Evolutionary conservation across 1,140 invertebrate genomes (phyloP).

Genomic region (Periplaneta americana): DNA sequence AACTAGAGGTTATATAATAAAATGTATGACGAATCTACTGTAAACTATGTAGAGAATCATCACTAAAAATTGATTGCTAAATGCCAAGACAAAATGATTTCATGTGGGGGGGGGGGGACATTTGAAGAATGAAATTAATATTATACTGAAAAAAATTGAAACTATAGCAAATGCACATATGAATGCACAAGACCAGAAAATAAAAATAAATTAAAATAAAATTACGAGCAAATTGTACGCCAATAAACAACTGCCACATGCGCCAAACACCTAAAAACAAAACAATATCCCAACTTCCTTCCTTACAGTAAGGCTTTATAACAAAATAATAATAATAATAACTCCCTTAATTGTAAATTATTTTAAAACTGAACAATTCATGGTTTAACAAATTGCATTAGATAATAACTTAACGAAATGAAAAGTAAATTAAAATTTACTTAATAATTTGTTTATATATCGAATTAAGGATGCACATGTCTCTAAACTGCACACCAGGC

Average conservation of each 20-base stretch:
- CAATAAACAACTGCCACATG: slow-evolving; percentile 14
- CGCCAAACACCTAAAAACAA: slow-evolving; percentile 19
- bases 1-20: too few species aligned
- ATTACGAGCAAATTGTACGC: slow-evolving; percentile 1
- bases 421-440: neutral
- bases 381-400: neutral
- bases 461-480: neutral
- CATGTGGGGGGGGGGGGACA: neutral
- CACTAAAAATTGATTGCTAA: too few species aligned
- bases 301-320: slow-evolving; percentile 21
- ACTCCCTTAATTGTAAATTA: too few species aligned
- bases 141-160: neutral
- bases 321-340: too few species aligned
- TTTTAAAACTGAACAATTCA: neutral
- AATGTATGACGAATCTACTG: too few species aligned
- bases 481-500: neutral
- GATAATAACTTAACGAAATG: neutral
- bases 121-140: neutral
- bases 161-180: neutral
- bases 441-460: neutral
- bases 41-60: too few species aligned
- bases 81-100: neutral
- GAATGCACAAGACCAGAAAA: slow-evolving; percentile 11
- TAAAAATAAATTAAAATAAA: too few species aligned
- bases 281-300: slow-evolving; percentile 19